A percentile compares a stretch with the other conserved stretches of the same genome.
Evolutionary conservation across 1,140 invertebrate genomes (phyloP).

Genomic region (Cepaea nemoralis): DNA sequence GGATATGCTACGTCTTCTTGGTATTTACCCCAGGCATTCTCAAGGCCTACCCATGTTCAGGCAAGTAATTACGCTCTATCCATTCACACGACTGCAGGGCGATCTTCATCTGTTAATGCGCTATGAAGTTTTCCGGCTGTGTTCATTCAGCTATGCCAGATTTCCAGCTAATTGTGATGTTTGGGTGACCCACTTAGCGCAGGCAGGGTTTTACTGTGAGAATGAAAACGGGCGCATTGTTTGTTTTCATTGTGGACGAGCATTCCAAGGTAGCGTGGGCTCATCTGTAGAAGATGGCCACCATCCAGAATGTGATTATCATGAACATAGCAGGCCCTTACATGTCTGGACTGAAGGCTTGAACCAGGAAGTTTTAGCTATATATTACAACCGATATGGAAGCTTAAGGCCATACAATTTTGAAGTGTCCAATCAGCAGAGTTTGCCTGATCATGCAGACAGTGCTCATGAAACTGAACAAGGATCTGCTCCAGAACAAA

Average conservation of each 20-base stretch:
- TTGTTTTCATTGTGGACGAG: constrained; percentile 5
- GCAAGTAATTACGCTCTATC: not conserved
- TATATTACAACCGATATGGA: not conserved
- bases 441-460: not conserved
- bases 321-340: not conserved
- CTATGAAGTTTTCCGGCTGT: constrained; percentile 14
- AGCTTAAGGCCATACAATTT: not conserved
- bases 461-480: not conserved
- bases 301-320: not conserved
- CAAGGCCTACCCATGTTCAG: not conserved
- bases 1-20: not conserved
- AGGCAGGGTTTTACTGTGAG: not conserved
- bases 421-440: not conserved
- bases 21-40: not conserved
- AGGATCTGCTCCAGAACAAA: too few relatives aligned
- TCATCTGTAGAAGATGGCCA: not conserved
- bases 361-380: not conserved
- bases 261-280: not conserved
- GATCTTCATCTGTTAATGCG: not conserved
- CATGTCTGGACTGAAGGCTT: constrained; percentile 9
- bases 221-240: not conserved
- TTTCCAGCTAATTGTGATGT: constrained; percentile 2
- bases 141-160: constrained; percentile 1
- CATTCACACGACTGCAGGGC: not conserved
- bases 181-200: not conserved